A percentile compares a stretch with the other conserved stretches of the same genome.
Evolutionary conservation across 2,113 vertebrate species (phyloP).

Genomic region (Uropsilus gracilis): DNA sequence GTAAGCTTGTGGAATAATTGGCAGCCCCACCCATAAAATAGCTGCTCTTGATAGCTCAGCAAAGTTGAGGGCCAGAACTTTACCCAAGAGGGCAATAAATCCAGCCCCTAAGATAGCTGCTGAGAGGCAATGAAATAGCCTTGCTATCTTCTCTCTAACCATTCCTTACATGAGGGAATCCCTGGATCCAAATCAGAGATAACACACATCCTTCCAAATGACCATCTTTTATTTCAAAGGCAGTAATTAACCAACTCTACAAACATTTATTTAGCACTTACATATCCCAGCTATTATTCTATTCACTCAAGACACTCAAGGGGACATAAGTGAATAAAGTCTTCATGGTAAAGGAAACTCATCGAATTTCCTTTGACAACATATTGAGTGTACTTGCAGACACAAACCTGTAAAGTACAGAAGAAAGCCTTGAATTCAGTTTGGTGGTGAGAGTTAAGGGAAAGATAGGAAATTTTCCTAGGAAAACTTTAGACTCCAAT

Average conservation of each 20-base stretch:
- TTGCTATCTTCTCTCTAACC: not conserved
- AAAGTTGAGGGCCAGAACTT: conserved; percentile 18
- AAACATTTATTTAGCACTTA: conserved; percentile 51
- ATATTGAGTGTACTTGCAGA: not conserved
- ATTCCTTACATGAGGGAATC: not conserved
- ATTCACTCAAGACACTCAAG: not conserved
- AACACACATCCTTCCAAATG: not conserved
- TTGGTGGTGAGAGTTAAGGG: not conserved
- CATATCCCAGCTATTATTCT: conserved; percentile 11
- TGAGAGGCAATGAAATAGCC: not conserved
- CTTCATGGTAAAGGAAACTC: not conserved
- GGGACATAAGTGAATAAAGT: not conserved
- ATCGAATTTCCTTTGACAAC: not conserved
- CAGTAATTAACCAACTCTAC: conserved; percentile 10
- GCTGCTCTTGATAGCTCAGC: conserved; percentile 34
- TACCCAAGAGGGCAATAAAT: conserved; percentile 50
- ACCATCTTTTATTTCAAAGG: conserved; percentile 38
- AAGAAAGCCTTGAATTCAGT: not conserved
- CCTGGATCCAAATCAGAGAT: conserved; percentile 48
- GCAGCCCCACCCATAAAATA: not conserved
- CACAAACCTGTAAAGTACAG: not conserved
- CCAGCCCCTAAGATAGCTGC: not conserved
- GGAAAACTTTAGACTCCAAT: not conserved
- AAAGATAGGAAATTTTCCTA: not conserved
- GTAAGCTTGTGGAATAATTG: not conserved